phyloP scores from a whole-genome alignment of 2,888 invertebrate genomes.

The Synanthedon vespiformis region DNA sequence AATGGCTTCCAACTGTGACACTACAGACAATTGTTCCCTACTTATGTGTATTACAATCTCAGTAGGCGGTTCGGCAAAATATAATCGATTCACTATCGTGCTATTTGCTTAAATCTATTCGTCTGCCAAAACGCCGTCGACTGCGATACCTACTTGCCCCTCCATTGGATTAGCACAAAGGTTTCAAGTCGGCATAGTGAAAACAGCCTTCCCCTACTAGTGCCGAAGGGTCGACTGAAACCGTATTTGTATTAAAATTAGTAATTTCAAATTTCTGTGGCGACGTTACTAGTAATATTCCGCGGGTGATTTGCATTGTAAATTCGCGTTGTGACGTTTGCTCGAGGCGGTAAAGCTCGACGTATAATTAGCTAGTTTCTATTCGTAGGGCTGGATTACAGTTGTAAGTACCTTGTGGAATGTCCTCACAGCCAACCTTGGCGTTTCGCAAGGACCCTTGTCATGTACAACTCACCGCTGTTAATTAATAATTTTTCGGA shows the following conservation, averaged over 20 bases:
- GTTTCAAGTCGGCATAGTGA: conserved; percentile 34
- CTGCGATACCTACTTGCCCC: conserved; percentile 57
- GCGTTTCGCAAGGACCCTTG: conserved; percentile 6
- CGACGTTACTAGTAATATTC: conserved; percentile 67
- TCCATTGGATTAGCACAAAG: conserved; percentile 44
- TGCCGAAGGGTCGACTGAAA: conserved; percentile 63
- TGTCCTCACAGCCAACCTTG: conserved; percentile 43
- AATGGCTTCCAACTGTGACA: conserved; percentile 46
- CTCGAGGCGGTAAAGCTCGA: conserved; percentile 55
- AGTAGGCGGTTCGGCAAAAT: conserved; percentile 38
- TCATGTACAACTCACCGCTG: conserved; percentile 1
- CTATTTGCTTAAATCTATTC: conserved; percentile 32
- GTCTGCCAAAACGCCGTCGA: conserved; percentile 18
- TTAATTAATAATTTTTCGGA: conserved; percentile 29
- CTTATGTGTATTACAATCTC: conserved; percentile 53
- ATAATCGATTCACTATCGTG: conserved; percentile 52
- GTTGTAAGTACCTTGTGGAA: conserved; percentile 26
- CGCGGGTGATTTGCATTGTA: conserved; percentile 67
- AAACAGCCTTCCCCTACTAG: conserved; percentile 53
- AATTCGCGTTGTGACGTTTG: conserved; percentile 62
- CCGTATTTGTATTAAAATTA: conserved; percentile 62
- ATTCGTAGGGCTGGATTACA: conserved; percentile 48
- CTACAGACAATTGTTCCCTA: conserved; percentile 46
- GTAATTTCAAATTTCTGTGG: conserved; percentile 65
- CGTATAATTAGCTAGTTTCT: conserved; percentile 68